Evolutionary conservation across 2,113 vertebrate species (phyloP).

Genomic region (Strix aluco): DNA sequence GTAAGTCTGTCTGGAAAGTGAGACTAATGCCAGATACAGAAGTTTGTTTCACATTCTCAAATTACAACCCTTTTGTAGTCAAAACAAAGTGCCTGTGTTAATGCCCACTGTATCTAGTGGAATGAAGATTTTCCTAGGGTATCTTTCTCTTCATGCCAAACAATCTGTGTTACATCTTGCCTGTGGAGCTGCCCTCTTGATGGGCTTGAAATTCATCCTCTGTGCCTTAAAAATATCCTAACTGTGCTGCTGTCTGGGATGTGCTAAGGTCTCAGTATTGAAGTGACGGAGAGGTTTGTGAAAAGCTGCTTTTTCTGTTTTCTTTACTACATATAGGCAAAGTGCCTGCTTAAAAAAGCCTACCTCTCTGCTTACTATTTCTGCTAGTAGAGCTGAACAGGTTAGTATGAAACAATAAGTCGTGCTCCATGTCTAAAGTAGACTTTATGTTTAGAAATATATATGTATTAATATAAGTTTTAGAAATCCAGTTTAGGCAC

Average conservation of each 20-base stretch:
- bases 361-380: neutral
- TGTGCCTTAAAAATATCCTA: neutral
- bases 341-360: neutral
- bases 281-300: neutral
- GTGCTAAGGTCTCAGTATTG: neutral
- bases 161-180: accelerated
- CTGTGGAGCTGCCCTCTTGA: neutral
- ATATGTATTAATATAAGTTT: neutral
- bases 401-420: neutral
- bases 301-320: neutral
- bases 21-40: neutral
- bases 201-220: neutral
- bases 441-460: neutral
- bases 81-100: neutral
- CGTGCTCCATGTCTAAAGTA: neutral
- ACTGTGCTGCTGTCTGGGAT: neutral
- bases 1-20: neutral
- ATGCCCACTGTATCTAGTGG: neutral
- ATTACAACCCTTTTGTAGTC: neutral
- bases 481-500: neutral
- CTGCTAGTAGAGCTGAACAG: neutral
- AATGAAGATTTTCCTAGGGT: neutral
- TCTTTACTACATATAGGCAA: neutral
- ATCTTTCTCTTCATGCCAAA: neutral
- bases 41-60: neutral